phyloP scores from a whole-genome alignment of 1,140 invertebrate species.

The Berghia stephanieae region DNA sequence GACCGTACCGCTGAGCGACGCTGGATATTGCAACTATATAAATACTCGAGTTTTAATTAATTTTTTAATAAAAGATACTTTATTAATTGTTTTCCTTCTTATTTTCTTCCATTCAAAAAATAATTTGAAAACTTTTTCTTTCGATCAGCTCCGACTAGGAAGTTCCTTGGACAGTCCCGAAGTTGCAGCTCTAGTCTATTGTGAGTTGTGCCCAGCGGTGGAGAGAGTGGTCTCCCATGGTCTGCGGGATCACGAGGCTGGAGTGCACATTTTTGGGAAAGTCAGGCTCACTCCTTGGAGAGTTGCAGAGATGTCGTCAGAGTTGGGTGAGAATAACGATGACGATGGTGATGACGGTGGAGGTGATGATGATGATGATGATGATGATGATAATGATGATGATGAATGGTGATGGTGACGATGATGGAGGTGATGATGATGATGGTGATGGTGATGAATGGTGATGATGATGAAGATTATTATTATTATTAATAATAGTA shows the following conservation, averaged over 20 bases:
- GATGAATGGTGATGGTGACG: too few species aligned
- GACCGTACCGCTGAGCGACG: too few species aligned
- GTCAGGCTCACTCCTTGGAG: conserved; percentile 90
- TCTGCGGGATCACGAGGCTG: conserved; percentile 71
- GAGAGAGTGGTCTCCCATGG: conserved; percentile 86
- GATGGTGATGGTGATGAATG: too few species aligned
- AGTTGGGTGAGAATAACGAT: conserved; percentile 83
- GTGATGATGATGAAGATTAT: too few species aligned
- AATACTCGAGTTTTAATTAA: neutral
- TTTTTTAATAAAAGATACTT: neutral
- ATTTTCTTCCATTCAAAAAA: neutral
- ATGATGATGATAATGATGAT: too few species aligned
- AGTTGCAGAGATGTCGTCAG: conserved; percentile 85
- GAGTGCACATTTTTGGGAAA: conserved; percentile 79
- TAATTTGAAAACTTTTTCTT: conserved; percentile 14
- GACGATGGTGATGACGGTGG: too few species aligned
- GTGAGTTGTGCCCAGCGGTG: conserved; percentile 80
- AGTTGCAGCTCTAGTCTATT: conserved; percentile 75
- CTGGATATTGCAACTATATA: neutral
- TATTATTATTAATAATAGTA: too few species aligned
- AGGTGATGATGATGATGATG: too few species aligned
- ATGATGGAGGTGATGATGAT: too few species aligned
- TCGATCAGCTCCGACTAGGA: conserved; percentile 63
- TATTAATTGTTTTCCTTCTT: too few species aligned
- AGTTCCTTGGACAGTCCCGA: conserved; percentile 70